Base-by-base conservation (phyloP, 2,113 vertebrate species). In the Sturnira hondurensis region DNA sequence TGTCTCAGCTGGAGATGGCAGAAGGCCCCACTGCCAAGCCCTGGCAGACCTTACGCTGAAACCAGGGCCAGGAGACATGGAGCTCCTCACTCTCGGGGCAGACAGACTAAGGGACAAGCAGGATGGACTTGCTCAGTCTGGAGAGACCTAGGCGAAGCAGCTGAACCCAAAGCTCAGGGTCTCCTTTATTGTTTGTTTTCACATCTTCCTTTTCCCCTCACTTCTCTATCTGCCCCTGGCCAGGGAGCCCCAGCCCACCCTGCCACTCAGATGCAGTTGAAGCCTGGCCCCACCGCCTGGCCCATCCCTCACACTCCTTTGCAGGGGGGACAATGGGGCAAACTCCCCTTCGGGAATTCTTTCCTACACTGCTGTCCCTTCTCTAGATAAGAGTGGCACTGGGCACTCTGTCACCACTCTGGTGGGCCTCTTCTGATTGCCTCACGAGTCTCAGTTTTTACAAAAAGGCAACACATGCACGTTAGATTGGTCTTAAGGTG, bases 91-190 rank as follows among this genome's bases (percentile, higher is more conserved):
- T 45, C 38, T 43, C 3, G 0, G 22, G 52, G 16, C 41, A 50
- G 24, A 58, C 24, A 16, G 41, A 33, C 4, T 5, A 36, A 81
- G 38, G 58, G 45, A n/a, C 22, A 12, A 2, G 13, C 2, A 45
- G 22, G 38, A 41, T 16, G 24, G 38, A 50, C 43, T 31, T 56
- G 31, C 61, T 67, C 63, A 61, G n/a, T 31, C n/a, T 54, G n/a
- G 11, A 73, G 74, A 61, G 50, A 24, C 1, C 4, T 0, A 0
- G 28, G n/a, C 36, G 0, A 1, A 10, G 14, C 1, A 5, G 7
- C 12, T 20, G 28, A 77, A 17, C 28, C 67, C n/a, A 6, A 16
- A 47, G 24, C 84, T 73, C 33, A 24, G 28, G 8, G 7, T 5
- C 50, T 33, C 36, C 17, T 38, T n/a, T 20, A 31, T 3, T 13